Evolutionary conservation across 1,140 invertebrate genomes (phyloP), one percentile per base, ranked within the genome.

Genomic region (Calliphora vicina): DNA sequence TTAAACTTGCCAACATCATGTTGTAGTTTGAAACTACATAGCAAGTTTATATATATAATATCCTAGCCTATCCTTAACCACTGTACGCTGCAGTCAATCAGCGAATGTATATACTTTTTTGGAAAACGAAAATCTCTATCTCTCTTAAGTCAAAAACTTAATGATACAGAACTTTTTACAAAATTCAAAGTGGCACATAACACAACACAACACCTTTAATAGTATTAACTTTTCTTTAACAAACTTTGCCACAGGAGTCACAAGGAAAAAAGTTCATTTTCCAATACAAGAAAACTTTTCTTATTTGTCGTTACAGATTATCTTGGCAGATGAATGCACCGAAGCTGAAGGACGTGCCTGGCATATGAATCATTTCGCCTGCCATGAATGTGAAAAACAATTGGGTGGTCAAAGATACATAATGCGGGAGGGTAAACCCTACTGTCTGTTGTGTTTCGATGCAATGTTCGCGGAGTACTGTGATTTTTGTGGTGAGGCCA

Each of bases 301-400:
- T 35, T 29, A 43, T 42, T 78, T 81, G 27, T 82, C 13, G 27
- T 29, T 20, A 1, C 84, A 98, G 96, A 97, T 99, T 84, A 99
- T 99, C 86, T 94, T 99, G 73, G 97, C 98, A 1, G 98, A 99
- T 90, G 98, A 99, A 92, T 99, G 98, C 91, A 99, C 98, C 13
- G 98, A 99, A 91, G 99, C 98, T 1, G 99, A 99, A 90, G 98
- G 98, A 13, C 93, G 97, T 84, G 97, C 97, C 71, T 99, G 98
- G 98, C 98, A 99, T 91, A 99, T 99, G 97, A 96, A 97, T 86
- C 98, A 99, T 91, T 99, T 99, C 90, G 96, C 96, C 3, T 99
- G 99, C 88, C 95, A 97, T 84, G 97, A 99, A 89, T 99, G 99
- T 92, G 95, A 98, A 89, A 92, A 94, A 83, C 96, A 98, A 91